Evolutionary conservation across 2,797 vertebrate genomes (phyloP).

Genomic region (Synaphobranchus kaupii): DNA sequence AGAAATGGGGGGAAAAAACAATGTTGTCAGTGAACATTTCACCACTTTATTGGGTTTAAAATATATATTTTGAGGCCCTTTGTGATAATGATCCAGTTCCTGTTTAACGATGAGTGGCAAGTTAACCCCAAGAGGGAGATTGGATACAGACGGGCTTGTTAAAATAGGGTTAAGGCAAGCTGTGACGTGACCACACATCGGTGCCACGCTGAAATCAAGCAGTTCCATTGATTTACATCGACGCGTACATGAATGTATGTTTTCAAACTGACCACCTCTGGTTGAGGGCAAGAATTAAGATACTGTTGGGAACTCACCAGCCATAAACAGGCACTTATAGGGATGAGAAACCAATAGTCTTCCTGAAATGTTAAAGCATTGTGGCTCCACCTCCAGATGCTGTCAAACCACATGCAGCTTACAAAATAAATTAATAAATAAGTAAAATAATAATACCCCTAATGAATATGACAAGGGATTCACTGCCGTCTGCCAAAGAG

Average conservation of each 20-base stretch:
- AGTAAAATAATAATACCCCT: background rate
- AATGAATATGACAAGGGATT: slow-evolving; percentile 1
- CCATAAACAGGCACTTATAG: background rate
- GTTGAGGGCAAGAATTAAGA: background rate
- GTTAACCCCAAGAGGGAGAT: background rate
- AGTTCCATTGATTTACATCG: background rate
- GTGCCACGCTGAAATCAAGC: background rate
- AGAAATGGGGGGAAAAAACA: background rate
- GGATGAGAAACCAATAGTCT: background rate
- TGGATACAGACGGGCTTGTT: background rate
- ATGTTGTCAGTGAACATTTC: background rate
- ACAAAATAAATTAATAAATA: background rate
- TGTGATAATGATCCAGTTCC: background rate
- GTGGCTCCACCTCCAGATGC: background rate
- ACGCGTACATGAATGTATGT: background rate
- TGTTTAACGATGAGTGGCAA: background rate
- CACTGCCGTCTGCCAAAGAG: slow-evolving; percentile 10
- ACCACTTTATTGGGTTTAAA: background rate
- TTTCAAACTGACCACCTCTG: background rate
- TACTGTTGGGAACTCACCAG: background rate
- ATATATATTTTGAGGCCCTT: background rate
- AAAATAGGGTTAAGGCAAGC: background rate
- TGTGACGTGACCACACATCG: background rate
- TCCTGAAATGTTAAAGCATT: background rate
- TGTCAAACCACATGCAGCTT: background rate